Conservation (phyloP, 2,797 vertebrate species). For the Neopelma chrysocephalum region DNA sequence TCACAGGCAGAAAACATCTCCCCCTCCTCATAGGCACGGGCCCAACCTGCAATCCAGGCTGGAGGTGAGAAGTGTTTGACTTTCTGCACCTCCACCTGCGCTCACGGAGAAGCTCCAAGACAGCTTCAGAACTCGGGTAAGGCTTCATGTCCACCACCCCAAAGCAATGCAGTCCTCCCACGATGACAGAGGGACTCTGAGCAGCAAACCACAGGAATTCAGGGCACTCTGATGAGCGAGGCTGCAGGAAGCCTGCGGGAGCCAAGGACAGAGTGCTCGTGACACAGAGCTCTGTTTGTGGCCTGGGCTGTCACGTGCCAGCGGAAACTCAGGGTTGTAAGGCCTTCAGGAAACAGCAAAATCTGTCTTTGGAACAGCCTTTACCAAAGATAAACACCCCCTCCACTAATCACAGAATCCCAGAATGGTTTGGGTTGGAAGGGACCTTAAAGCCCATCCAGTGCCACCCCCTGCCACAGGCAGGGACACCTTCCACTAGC, state of each 20-base stretch:
- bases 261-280: background rate
- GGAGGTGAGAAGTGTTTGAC: background rate
- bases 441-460: background rate
- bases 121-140: background rate
- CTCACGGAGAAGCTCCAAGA: background rate
- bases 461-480: background rate
- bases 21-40: background rate
- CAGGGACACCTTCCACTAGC: fast-evolving
- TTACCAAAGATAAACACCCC: background rate
- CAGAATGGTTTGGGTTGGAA: background rate
- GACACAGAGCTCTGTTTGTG: background rate
- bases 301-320: fast-evolving
- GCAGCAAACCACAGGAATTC: background rate
- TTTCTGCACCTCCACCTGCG: background rate
- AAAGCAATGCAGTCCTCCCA: background rate
- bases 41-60: background rate
- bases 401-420: background rate
- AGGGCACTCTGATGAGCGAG: background rate
- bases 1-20: too few relatives aligned
- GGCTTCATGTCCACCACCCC: background rate
- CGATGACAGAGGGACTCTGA: background rate
- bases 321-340: background rate
- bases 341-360: background rate
- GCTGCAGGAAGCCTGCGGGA: background rate
- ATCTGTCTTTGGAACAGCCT: background rate